Evolutionary conservation across 2,113 vertebrate species (phyloP).

Genomic region (Larimichthys crocea): DNA sequence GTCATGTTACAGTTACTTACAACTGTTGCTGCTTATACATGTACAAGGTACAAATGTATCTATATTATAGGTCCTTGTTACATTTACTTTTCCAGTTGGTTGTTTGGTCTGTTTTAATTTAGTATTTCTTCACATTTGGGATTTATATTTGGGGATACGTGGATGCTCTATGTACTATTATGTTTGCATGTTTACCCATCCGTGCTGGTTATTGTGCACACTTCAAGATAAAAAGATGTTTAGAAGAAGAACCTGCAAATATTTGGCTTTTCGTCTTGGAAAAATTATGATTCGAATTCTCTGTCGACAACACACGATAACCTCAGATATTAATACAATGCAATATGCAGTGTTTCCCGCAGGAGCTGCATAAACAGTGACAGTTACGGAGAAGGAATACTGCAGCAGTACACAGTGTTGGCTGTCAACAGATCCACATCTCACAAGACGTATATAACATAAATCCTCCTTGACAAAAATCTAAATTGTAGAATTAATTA

Average conservation of each 20-base stretch:
- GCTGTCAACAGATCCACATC: constrained; percentile 18
- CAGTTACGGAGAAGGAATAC: background rate
- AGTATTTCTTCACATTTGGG: too few relatives aligned
- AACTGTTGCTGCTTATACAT: too few relatives aligned
- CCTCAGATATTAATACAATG: background rate
- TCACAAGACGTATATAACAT: constrained; percentile 17
- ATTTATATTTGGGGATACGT: too few relatives aligned
- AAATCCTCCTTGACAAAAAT: constrained; percentile 43
- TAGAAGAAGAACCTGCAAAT: background rate
- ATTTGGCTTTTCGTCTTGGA: background rate
- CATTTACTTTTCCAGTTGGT: too few relatives aligned
- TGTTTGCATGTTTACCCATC: too few relatives aligned
- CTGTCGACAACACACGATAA: background rate
- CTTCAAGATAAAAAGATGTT: too few relatives aligned
- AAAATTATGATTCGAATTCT: background rate
- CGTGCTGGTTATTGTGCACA: too few relatives aligned
- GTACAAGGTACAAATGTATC: too few relatives aligned
- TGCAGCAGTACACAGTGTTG: background rate
- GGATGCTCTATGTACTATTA: too few relatives aligned
- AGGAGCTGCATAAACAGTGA: background rate
- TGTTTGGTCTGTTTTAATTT: too few relatives aligned
- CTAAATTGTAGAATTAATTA: constrained; percentile 45
- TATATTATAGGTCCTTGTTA: too few relatives aligned
- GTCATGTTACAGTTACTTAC: too few relatives aligned
- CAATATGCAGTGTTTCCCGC: background rate